phyloP scores from a whole-genome alignment of 2,888 invertebrate species.

The Diogma glabrata region DNA sequence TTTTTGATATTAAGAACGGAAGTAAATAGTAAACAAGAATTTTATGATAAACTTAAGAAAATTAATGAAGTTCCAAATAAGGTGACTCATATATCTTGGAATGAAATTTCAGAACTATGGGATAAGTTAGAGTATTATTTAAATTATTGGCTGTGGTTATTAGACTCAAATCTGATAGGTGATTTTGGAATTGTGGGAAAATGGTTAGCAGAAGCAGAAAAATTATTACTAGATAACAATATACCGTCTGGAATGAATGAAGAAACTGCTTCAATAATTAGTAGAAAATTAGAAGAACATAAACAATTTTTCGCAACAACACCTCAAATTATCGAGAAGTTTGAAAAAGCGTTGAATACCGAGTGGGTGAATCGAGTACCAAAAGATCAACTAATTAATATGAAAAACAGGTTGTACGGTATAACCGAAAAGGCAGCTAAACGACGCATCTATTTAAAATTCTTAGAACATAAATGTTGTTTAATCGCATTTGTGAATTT shows the following conservation, averaged over 20 bases:
- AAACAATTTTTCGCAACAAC: constrained; percentile 79
- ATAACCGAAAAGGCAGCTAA: constrained; percentile 68
- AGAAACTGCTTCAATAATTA: constrained; percentile 77
- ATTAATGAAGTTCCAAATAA: constrained; percentile 66
- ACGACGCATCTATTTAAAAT: constrained; percentile 74
- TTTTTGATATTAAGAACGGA: constrained; percentile 68
- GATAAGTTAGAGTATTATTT: constrained; percentile 64
- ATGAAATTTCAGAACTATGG: constrained; percentile 70
- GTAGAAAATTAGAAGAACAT: constrained; percentile 79
- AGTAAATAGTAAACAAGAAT: constrained; percentile 55
- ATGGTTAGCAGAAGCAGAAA: constrained; percentile 84
- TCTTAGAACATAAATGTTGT: constrained; percentile 87
- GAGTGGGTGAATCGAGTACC: constrained; percentile 60
- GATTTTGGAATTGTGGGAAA: constrained; percentile 77
- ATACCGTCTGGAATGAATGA: constrained; percentile 77
- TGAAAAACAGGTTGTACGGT: constrained; percentile 64
- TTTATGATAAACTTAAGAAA: constrained; percentile 66
- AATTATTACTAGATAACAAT: constrained; percentile 66
- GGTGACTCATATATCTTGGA: constrained; percentile 78
- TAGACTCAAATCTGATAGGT: constrained; percentile 77
- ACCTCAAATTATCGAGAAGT: constrained; percentile 64
- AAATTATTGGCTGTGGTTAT: constrained; percentile 76
- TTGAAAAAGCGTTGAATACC: constrained; percentile 59
- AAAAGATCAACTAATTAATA: constrained; percentile 66
- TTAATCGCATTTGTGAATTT: constrained; percentile 83